Conservation (phyloP, 2,113 vertebrate genomes). For the Pangasianodon gigas region DNA sequence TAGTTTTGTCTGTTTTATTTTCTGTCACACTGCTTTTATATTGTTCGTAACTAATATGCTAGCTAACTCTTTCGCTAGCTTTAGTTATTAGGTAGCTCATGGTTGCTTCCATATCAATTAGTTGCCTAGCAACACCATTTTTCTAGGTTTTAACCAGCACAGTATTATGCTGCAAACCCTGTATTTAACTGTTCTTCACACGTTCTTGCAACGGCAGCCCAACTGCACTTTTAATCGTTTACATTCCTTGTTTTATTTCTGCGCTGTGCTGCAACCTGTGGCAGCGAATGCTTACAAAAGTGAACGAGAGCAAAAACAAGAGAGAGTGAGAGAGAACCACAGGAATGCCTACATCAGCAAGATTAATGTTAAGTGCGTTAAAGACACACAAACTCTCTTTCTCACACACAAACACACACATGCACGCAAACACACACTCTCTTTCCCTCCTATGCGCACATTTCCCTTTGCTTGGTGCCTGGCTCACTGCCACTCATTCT, state of each 20-base stretch:
- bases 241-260: constrained; percentile 31
- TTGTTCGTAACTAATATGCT: neutral
- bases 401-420: constrained; percentile 10
- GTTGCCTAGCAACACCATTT: neutral
- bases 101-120: no score
- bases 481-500: constrained; percentile 53
- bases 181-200: neutral
- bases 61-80: neutral
- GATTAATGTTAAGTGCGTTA: constrained; percentile 44
- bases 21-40: neutral
- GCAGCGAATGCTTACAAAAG: constrained; percentile 16
- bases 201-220: constrained; percentile 26
- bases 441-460: constrained; percentile 38
- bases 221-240: constrained; percentile 25
- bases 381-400: constrained; percentile 28
- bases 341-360: constrained; percentile 50
- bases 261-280: constrained; percentile 24
- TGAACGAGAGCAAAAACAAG: constrained; percentile 14
- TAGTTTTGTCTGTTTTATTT: neutral
- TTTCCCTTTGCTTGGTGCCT: constrained; percentile 42
- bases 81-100: neutral
- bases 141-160: neutral
- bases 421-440: neutral
- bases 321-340: constrained; percentile 41
- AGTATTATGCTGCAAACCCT: neutral